These are phyloP conservation scores for Spheniscus humboldti DNA, from an alignment of 2,797 vertebrate species.

Conservation along the genomic window DNA sequence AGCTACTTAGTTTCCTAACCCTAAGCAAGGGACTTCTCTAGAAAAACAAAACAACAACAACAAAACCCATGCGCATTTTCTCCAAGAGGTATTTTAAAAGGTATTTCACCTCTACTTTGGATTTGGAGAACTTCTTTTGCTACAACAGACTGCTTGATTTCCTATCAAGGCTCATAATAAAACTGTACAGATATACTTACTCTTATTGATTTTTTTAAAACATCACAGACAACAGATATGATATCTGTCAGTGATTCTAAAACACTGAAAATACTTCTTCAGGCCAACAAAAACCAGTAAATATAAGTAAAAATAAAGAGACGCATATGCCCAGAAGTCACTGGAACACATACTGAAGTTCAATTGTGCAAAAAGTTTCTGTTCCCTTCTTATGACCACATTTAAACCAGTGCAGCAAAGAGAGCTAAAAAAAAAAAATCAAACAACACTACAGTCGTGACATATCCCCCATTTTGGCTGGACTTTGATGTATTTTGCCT, in stretches of 20 bases:
- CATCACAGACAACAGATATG: not conserved
- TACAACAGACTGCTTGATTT: not conserved
- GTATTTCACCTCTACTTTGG: not conserved
- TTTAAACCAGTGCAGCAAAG: not conserved
- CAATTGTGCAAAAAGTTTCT: not conserved
- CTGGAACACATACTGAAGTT: not conserved
- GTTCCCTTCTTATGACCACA: not conserved
- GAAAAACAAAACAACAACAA: not conserved
- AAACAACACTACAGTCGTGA: not conserved
- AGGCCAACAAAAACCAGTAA: not conserved
- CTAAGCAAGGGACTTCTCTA: not conserved
- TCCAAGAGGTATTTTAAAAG: not conserved
- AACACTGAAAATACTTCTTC: not conserved
- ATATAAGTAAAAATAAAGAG: not conserved
- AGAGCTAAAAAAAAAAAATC: not conserved
- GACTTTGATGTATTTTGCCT: not conserved
- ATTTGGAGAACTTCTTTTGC: not conserved
- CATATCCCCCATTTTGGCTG: not conserved
- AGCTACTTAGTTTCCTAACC: not conserved
- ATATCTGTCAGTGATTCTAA: not conserved
- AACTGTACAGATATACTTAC: not conserved
- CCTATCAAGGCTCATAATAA: not conserved
- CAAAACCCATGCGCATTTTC: not conserved
- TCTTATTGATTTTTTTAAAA: not conserved
- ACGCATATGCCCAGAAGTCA: not conserved